These are phyloP conservation scores for Hymenochirus boettgeri DNA, from an alignment of 2,113 vertebrate genomes.

Conservation along the genomic window DNA sequence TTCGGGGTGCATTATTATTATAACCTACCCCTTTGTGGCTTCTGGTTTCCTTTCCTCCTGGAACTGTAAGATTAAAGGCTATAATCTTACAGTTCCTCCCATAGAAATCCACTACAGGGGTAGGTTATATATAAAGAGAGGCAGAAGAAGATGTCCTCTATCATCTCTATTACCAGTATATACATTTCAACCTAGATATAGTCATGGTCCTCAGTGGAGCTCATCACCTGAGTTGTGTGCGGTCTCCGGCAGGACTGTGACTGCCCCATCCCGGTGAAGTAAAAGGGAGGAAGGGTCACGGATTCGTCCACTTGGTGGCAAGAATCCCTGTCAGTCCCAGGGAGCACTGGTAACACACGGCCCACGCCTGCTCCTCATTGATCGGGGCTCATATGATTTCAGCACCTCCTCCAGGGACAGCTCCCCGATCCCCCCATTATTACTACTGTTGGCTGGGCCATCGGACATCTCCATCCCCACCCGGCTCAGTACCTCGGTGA, in stretches of 20 bases:
- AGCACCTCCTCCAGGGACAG: conserved; percentile 88
- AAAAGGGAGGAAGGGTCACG: conserved; percentile 71
- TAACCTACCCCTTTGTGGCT: no score
- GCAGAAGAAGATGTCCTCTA: no score
- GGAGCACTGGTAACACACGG: conserved; percentile 87
- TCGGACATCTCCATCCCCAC: conserved; percentile 49
- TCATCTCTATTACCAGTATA: no score
- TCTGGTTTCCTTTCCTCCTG: no score
- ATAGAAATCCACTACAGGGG: no score
- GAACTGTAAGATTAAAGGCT: no score
- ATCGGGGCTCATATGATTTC: conserved; percentile 87
- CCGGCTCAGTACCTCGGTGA: conserved; percentile 52
- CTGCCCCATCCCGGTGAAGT: conserved; percentile 76
- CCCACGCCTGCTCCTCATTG: conserved; percentile 94
- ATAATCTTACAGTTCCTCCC: no score
- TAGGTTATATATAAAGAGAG: no score
- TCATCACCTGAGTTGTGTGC: no score
- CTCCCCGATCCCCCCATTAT: conserved; percentile 57
- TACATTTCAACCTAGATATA: no score
- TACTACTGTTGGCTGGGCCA: conserved; percentile 52
- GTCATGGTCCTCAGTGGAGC: no score
- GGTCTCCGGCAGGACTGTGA: conserved; percentile 56
- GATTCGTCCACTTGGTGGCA: conserved; percentile 51
- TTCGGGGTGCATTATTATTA: no score
- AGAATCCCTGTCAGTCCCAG: conserved; percentile 60